These are phyloP conservation scores for Cosmorhoe ocellata DNA, from an alignment of 2,888 invertebrate genomes.

Conservation along the genomic window DNA sequence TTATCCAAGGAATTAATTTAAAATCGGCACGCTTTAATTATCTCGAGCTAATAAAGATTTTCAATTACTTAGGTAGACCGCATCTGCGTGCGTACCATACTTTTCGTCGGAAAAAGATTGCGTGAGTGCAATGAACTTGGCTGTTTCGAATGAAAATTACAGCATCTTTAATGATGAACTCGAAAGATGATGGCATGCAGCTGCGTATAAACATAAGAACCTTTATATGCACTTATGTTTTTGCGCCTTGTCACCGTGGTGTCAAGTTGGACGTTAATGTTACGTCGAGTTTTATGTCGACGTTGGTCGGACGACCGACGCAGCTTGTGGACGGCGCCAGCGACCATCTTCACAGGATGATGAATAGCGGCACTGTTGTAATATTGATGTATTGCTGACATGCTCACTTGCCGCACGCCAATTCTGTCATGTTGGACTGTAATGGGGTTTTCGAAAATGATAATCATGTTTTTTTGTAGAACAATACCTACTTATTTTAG, in stretches of 20 bases:
- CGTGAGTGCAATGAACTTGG: constrained; percentile 48
- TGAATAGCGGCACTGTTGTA: constrained; percentile 44
- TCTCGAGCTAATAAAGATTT: constrained; percentile 53
- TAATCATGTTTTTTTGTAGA: neutral
- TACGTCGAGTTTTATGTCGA: constrained; percentile 22
- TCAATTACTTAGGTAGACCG: constrained; percentile 50
- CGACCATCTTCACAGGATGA: constrained; percentile 31
- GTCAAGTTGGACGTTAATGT: constrained; percentile 35
- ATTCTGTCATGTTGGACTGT: constrained; percentile 39
- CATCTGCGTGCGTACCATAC: constrained; percentile 40
- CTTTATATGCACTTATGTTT: constrained; percentile 33
- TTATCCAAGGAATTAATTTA: constrained; percentile 47
- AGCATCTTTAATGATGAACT: constrained; percentile 38
- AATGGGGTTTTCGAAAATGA: constrained; percentile 25
- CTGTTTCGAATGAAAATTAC: constrained; percentile 42
- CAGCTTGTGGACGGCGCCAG: constrained; percentile 27
- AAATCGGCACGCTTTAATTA: constrained; percentile 53
- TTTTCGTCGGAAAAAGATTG: constrained; percentile 41
- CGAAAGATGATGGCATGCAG: constrained; percentile 33
- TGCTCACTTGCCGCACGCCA: constrained; percentile 29
- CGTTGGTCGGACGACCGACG: neutral
- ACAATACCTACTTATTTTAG: too few species aligned
- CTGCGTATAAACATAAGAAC: constrained; percentile 33
- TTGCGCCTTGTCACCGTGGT: constrained; percentile 35
- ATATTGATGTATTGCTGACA: constrained; percentile 44